These are phyloP conservation scores for Villa cingulata DNA, from an alignment of 2,888 invertebrate genomes.

Conservation along the genomic window DNA sequence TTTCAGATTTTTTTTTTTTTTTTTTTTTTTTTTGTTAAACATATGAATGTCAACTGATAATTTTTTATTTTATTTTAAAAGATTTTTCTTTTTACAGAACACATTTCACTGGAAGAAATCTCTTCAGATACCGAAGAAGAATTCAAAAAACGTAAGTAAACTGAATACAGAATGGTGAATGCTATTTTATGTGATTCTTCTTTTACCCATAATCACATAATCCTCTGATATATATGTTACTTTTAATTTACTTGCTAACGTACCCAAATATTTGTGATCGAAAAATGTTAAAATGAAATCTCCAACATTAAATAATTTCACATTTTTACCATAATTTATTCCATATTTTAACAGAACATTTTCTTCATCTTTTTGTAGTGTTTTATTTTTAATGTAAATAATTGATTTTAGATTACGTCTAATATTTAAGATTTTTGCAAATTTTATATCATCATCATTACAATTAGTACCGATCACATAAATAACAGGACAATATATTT, in stretches of 20 bases:
- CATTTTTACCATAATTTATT: conserved; percentile 23
- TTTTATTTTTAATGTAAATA: conserved; percentile 19
- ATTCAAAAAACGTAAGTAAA: conserved; percentile 1
- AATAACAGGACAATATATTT: conserved; percentile 33
- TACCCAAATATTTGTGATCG: conserved; percentile 4
- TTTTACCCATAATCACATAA: background rate
- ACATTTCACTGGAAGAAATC: conserved; percentile 48
- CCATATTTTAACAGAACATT: conserved; percentile 24
- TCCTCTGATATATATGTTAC: conserved; percentile 23
- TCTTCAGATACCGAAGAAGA: conserved; percentile 37
- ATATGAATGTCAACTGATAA: too few relatives aligned
- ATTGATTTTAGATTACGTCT: conserved; percentile 25
- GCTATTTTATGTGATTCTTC: background rate
- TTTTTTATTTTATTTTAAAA: too few relatives aligned
- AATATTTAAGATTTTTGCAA: conserved; percentile 23
- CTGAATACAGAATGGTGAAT: background rate
- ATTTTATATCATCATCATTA: conserved; percentile 10
- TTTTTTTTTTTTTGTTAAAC: too few relatives aligned
- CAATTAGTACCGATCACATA: too few relatives aligned
- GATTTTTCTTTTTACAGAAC: conserved; percentile 33
- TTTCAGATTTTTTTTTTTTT: too few relatives aligned
- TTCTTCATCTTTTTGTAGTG: background rate
- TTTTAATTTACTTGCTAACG: conserved; percentile 19
- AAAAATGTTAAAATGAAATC: conserved; percentile 23
- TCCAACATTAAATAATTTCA: conserved; percentile 20